Evolutionary conservation across 1,140 invertebrate species (phyloP).

Genomic region (Dendrolimus punctatus): DNA sequence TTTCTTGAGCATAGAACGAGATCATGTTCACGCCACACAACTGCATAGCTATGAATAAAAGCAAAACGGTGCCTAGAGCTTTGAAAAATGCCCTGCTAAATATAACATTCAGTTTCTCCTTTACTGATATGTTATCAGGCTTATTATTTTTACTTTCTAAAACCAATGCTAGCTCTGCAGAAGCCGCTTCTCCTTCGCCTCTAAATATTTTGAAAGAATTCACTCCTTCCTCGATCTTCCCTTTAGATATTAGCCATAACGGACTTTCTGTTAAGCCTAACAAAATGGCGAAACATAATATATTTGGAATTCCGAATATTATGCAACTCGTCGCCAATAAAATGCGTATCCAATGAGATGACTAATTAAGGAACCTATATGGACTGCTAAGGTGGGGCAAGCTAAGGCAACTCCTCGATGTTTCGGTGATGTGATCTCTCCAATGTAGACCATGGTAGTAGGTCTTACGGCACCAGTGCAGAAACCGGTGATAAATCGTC

Average conservation of each 20-base stretch:
- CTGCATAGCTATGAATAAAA: constrained; percentile 22
- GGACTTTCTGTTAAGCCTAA: constrained; percentile 38
- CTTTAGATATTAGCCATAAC: constrained; percentile 36
- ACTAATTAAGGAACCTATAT: constrained; percentile 8
- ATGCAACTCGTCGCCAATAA: constrained; percentile 48
- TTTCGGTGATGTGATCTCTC: constrained; percentile 14
- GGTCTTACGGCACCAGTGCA: constrained; percentile 11
- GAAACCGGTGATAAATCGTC: constrained; percentile 13
- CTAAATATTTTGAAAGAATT: constrained; percentile 30
- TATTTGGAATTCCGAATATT: constrained; percentile 20
- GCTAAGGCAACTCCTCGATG: constrained; percentile 9
- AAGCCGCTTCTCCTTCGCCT: constrained; percentile 18
- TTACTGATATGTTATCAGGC: constrained; percentile 7
- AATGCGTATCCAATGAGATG: constrained; percentile 10
- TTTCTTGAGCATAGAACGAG: constrained; percentile 38
- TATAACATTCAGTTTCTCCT: constrained; percentile 14
- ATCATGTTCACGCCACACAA: constrained; percentile 34
- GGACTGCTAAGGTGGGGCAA: constrained; percentile 3
- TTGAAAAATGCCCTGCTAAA: constrained; percentile 24
- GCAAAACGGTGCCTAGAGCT: constrained; percentile 18
- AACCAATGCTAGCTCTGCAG: constrained; percentile 25
- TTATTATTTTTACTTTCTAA: constrained; percentile 26
- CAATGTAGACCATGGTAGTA: constrained; percentile 11
- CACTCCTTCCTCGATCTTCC: constrained; percentile 27
- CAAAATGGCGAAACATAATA: constrained; percentile 13